Conservation (phyloP, 1,140 invertebrate genomes). For the Rhagoletis zephyria region DNA sequence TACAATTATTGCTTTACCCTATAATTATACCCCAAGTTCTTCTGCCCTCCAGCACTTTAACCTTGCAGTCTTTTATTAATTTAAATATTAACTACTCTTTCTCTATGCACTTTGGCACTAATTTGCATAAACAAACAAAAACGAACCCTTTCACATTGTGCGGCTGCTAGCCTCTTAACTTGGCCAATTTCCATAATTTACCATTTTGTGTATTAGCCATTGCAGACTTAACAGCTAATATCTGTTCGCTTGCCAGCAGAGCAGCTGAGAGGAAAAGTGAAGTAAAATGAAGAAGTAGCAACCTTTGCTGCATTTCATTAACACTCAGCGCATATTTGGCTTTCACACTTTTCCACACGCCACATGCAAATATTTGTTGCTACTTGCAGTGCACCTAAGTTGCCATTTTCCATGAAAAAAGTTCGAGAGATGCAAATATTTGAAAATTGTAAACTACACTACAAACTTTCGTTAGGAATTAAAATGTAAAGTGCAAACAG, state of each 20-base stretch:
- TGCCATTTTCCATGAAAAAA: too few relatives aligned
- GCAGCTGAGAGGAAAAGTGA: not conserved
- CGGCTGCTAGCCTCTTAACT: not conserved
- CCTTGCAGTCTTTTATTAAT: slow-evolving; percentile 15
- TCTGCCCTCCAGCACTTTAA: not conserved
- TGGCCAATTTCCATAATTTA: slow-evolving; percentile 52
- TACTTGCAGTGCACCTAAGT: not conserved
- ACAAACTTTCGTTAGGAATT: slow-evolving; percentile 31
- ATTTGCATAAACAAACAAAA: slow-evolving; percentile 27
- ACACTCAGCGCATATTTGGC: not conserved
- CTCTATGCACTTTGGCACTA: slow-evolving; percentile 12
- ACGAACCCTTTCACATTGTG: slow-evolving; percentile 13
- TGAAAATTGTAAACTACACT: slow-evolving; percentile 43
- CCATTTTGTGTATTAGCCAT: slow-evolving; percentile 46
- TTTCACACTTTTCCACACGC: not conserved
- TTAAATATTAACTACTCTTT: slow-evolving; percentile 24
- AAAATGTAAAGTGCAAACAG: slow-evolving; percentile 44
- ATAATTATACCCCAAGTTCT: not conserved
- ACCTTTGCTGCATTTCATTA: slow-evolving; percentile 30
- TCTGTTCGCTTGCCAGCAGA: not conserved
- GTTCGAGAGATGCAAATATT: not conserved
- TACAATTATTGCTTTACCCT: not conserved
- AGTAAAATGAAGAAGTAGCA: not conserved
- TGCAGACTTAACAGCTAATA: slow-evolving; percentile 51
- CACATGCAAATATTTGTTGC: not conserved